These are phyloP conservation scores for Isaurus tuberculatus DNA, from an alignment of 92 coral and sea anemone genomes.

Conservation along the genomic window DNA sequence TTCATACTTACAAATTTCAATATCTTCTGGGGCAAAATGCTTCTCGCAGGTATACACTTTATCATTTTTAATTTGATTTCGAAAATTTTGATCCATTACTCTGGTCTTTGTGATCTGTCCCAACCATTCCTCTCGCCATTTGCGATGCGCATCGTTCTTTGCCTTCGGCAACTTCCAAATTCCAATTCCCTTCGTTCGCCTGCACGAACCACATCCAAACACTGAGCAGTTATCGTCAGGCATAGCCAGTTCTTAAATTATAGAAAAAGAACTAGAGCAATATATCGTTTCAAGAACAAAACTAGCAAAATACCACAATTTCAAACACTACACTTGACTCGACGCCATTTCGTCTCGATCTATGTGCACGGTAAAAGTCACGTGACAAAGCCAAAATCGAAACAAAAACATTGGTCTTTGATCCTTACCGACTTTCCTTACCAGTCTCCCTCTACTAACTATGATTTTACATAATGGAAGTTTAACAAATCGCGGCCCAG, in stretches of 20 bases:
- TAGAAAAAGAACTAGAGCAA: slow-evolving; percentile 8
- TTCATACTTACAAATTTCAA: slow-evolving; percentile 27
- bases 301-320: neutral
- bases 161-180: slow-evolving; percentile 32
- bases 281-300: neutral
- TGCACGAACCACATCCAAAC: slow-evolving; percentile 26
- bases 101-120: slow-evolving; percentile 33
- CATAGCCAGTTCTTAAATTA: slow-evolving; percentile 19
- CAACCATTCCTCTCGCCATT: slow-evolving; percentile 35
- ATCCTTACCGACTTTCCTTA: slow-evolving; percentile 1
- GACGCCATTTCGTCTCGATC: slow-evolving; percentile 15
- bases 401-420: slow-evolving; percentile 10
- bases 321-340: neutral
- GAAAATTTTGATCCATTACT: slow-evolving; percentile 37
- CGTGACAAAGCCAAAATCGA: neutral
- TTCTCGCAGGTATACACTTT: slow-evolving; percentile 39
- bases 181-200: slow-evolving; percentile 30
- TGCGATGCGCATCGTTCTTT: slow-evolving; percentile 21
- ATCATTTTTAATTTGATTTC: slow-evolving; percentile 31
- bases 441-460: slow-evolving; percentile 11
- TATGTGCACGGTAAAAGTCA: slow-evolving; percentile 25
- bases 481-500: too few species aligned
- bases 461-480: too few species aligned
- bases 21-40: slow-evolving; percentile 36
- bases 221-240: slow-evolving; percentile 42